Conservation (phyloP, 2,797 vertebrate genomes). For the Xiphorhynchus erythropygius region DNA sequence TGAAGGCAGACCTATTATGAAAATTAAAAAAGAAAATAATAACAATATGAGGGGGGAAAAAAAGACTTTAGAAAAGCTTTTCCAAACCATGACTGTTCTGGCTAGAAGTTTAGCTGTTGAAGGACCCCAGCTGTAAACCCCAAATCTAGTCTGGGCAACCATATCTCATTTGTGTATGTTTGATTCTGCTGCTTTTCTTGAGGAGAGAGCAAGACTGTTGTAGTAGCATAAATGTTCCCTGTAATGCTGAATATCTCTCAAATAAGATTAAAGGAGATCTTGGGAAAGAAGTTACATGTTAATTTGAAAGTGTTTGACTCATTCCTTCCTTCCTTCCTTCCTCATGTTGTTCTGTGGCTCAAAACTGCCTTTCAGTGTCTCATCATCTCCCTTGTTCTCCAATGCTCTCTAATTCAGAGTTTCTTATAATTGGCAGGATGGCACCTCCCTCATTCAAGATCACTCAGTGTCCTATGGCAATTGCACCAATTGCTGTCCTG, state of each 20-base stretch:
- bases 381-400: background rate
- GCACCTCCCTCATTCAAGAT: background rate
- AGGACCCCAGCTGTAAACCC: background rate
- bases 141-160: background rate
- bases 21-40: background rate
- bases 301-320: background rate
- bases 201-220: background rate
- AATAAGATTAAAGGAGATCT: background rate
- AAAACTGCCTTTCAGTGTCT: background rate
- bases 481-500: background rate
- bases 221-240: background rate
- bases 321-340: conserved; percentile 11
- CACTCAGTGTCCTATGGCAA: background rate
- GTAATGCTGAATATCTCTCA: background rate
- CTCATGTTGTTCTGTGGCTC: background rate
- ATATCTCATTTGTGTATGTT: background rate
- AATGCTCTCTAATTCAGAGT: background rate
- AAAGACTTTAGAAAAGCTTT: background rate
- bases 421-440: background rate
- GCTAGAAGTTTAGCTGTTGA: background rate
- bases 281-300: background rate
- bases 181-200: background rate
- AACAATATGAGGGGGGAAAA: background rate
- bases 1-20: background rate
- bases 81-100: background rate